phyloP scores from a whole-genome alignment of 2,113 vertebrate species.

The Spilogale gracilis region DNA sequence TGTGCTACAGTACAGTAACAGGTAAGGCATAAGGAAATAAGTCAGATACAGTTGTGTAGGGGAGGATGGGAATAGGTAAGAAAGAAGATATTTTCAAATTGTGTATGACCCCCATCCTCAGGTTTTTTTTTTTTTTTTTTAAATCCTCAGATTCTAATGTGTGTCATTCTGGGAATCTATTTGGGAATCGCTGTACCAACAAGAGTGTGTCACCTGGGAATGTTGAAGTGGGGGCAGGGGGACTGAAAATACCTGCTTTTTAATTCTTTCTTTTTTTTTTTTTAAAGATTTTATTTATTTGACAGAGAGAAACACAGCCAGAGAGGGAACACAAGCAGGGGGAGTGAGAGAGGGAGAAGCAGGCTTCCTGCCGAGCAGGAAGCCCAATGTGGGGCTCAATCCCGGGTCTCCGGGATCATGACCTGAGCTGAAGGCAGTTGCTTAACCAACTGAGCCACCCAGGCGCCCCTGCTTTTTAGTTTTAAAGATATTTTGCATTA shows the following conservation, averaged over 20 bases:
- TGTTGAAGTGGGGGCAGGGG: background rate
- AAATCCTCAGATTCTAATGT: background rate
- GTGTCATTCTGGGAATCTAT: background rate
- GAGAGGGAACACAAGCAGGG: too few species aligned
- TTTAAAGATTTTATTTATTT: too few species aligned
- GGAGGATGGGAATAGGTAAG: background rate
- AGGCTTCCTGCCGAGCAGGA: too few species aligned
- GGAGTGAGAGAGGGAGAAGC: too few species aligned
- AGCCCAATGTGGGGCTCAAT: too few species aligned
- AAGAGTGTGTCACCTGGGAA: background rate
- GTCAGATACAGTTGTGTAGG: background rate
- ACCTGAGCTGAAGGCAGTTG: too few species aligned
- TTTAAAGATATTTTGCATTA: background rate
- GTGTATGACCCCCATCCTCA: background rate
- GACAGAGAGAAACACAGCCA: too few species aligned
- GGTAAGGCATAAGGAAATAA: background rate
- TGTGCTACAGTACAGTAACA: background rate
- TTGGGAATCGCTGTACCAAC: background rate
- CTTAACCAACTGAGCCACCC: too few species aligned
- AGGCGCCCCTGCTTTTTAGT: background rate
- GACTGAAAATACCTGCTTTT: background rate
- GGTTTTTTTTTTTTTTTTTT: too few species aligned
- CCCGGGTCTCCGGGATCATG: too few species aligned
- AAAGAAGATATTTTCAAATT: conserved; percentile 39
- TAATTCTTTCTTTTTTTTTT: background rate